A percentile compares a stretch with the other conserved stretches of the same genome.
Evolutionary conservation across 1,140 invertebrate species (phyloP).

Genomic region (Scaptomyza pallida): DNA sequence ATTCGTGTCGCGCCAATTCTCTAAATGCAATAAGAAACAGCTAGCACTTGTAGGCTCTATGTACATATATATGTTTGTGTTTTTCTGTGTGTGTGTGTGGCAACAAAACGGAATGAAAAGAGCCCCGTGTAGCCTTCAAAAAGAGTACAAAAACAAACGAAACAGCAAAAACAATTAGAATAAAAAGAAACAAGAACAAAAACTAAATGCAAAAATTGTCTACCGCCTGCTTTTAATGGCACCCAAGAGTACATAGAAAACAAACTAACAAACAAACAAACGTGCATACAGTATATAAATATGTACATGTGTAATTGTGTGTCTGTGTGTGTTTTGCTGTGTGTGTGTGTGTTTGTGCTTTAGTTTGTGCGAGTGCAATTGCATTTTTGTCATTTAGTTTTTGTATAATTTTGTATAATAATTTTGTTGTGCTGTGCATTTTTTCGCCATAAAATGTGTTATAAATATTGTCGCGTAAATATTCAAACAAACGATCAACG

Average conservation of each 20-base stretch:
- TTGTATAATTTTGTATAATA: constrained; percentile 41
- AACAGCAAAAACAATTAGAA: constrained; percentile 4
- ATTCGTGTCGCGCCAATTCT: constrained; percentile 48
- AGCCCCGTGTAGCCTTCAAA: constrained; percentile 42
- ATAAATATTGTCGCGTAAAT: constrained; percentile 64
- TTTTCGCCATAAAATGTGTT: constrained; percentile 56
- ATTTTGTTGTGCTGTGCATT: constrained; percentile 28
- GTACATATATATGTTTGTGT: too few species aligned
- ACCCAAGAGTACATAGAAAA: constrained; percentile 17
- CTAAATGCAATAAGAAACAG: constrained; percentile 29
- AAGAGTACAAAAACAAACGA: constrained; percentile 4
- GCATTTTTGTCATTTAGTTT: constrained; percentile 45
- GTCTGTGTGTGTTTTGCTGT: constrained; percentile 24
- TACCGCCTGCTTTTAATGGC: constrained; percentile 30
- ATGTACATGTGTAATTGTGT: constrained; percentile 25
- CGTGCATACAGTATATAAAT: constrained; percentile 5
- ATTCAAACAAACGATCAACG: constrained; percentile 46
- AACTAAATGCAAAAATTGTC: constrained; percentile 35
- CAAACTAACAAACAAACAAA: constrained; percentile 26
- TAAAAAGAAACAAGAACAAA: constrained; percentile 35
- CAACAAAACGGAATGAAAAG: constrained; percentile 46
- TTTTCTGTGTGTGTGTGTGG: too few species aligned
- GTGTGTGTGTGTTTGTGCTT: constrained; percentile 16
- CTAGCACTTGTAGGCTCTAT: constrained; percentile 22
- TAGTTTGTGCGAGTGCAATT: constrained; percentile 37